phyloP scores from a whole-genome alignment of 53 echinoderm and acorn worm genomes.

The Apostichopus leukothele region DNA sequence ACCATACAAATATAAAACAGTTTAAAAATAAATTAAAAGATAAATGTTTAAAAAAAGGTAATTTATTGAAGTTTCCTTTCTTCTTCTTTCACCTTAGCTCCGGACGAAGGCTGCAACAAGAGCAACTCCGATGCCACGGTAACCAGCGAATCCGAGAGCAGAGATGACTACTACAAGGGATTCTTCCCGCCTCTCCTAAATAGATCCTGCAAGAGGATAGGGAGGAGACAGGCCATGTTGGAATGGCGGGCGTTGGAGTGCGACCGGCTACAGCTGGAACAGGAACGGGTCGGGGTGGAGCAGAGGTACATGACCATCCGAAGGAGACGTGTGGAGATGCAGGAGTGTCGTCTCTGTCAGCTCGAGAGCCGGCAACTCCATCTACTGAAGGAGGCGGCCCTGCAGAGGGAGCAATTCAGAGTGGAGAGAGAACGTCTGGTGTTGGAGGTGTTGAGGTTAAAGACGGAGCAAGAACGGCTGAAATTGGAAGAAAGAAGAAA shows the following conservation, averaged over 20 bases:
- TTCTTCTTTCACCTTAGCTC: no score
- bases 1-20: no score
- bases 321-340: slow-evolving; percentile 15
- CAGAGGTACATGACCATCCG: slow-evolving; percentile 39
- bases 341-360: slow-evolving; percentile 37
- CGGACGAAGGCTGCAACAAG: no score
- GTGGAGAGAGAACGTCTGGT: slow-evolving; percentile 39
- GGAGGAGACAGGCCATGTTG: slow-evolving; percentile 9
- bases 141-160: no score
- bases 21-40: no score
- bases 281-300: slow-evolving; percentile 21
- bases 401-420: slow-evolving; percentile 27
- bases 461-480: slow-evolving; percentile 31
- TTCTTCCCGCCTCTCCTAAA: neutral
- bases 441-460: slow-evolving; percentile 36
- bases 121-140: no score
- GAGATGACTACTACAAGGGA: neutral
- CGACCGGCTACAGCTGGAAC: slow-evolving; percentile 35
- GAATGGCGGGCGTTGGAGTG: slow-evolving; percentile 39
- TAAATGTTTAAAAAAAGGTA: no score
- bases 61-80: no score
- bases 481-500: slow-evolving; percentile 1
- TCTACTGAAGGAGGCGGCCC: neutral
- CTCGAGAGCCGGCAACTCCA: neutral
- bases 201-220: neutral